phyloP scores from a whole-genome alignment of 2,888 invertebrate species.

The Kuschelorhynchus macadamiae region DNA sequence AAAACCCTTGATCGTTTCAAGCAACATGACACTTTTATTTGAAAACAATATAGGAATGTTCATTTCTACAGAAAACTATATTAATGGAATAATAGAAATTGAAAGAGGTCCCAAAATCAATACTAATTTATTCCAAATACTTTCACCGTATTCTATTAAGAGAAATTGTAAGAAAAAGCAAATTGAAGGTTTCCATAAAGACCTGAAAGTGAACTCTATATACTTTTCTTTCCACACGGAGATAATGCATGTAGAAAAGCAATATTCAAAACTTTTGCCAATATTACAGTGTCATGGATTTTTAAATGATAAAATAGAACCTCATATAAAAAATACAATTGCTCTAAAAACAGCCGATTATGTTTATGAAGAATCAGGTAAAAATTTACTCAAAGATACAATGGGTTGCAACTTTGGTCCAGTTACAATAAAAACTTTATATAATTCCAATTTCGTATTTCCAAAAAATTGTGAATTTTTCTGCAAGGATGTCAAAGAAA shows the following conservation, averaged over 20 bases:
- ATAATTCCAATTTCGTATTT: slow-evolving; percentile 73
- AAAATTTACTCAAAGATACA: slow-evolving; percentile 45
- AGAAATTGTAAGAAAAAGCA: slow-evolving; percentile 40
- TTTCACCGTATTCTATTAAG: slow-evolving; percentile 64
- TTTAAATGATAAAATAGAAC: slow-evolving; percentile 8
- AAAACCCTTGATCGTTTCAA: too few species aligned
- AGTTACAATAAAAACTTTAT: slow-evolving; percentile 70
- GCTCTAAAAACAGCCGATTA: slow-evolving; percentile 51
- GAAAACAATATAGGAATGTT: slow-evolving; percentile 66
- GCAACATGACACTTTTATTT: slow-evolving; percentile 56
- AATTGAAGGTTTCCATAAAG: slow-evolving; percentile 24
- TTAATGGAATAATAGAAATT: slow-evolving; percentile 69
- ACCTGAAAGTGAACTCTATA: slow-evolving; percentile 32
- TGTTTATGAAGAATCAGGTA: slow-evolving; percentile 53
- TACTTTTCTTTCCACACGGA: slow-evolving; percentile 38
- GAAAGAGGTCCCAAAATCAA: slow-evolving; percentile 60
- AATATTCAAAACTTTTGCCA: slow-evolving; percentile 47
- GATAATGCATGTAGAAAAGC: slow-evolving; percentile 52
- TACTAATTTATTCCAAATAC: slow-evolving; percentile 69
- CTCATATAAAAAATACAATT: slow-evolving; percentile 23
- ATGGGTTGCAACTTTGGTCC: slow-evolving; percentile 72
- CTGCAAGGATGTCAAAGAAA: slow-evolving; percentile 76
- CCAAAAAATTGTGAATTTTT: slow-evolving; percentile 78
- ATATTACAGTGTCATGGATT: slow-evolving; percentile 11
- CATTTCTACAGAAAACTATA: slow-evolving; percentile 70